Evolutionary conservation across 2,888 invertebrate species (phyloP).

Genomic region (Tetheella fluctuosa): DNA sequence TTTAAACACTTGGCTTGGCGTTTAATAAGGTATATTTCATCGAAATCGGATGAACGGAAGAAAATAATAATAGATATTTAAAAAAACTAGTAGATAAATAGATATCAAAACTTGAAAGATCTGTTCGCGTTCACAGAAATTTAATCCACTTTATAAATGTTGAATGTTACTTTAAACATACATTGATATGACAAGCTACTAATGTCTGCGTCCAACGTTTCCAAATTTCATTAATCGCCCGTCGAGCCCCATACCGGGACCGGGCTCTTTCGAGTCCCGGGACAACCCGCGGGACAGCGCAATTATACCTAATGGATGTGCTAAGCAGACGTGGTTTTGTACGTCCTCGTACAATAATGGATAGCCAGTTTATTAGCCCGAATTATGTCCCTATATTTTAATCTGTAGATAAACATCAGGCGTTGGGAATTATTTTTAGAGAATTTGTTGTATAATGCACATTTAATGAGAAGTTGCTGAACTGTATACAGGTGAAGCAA

Average conservation of each 20-base stretch:
- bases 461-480: not conserved
- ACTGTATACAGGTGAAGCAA: too few relatives aligned
- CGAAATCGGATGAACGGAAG: too few relatives aligned
- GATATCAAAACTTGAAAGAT: not conserved
- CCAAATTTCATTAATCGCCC: constrained; percentile 41
- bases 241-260: constrained; percentile 27
- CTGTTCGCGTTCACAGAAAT: not conserved
- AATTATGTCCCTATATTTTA: constrained; percentile 15
- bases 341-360: constrained; percentile 35
- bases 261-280: constrained; percentile 24
- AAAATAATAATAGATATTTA: not conserved
- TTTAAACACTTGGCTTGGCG: too few relatives aligned
- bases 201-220: constrained; percentile 38
- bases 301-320: constrained; percentile 49
- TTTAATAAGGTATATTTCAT: too few relatives aligned
- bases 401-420: constrained; percentile 5
- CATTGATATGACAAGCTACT: constrained; percentile 35
- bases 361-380: constrained; percentile 38
- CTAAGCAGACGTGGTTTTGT: constrained; percentile 42
- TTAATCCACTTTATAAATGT: constrained; percentile 9
- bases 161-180: not conserved
- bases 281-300: constrained; percentile 26
- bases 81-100: not conserved
- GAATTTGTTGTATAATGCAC: constrained; percentile 1
- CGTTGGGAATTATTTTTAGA: not conserved